phyloP scores from a whole-genome alignment of 1,140 invertebrate genomes.

The Hyles vespertilio region DNA sequence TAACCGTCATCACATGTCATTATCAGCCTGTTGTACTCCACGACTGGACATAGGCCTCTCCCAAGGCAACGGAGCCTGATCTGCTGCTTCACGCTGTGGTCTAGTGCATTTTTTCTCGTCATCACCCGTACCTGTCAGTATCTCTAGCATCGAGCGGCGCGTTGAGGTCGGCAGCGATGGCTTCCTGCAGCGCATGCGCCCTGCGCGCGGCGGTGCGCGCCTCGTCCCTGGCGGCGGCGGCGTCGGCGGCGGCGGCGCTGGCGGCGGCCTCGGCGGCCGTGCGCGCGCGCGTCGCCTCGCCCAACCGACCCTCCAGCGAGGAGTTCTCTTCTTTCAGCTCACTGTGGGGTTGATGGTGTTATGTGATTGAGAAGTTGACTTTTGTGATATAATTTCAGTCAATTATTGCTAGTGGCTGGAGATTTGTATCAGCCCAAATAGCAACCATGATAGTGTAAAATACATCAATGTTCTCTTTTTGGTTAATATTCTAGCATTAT shows the following conservation, averaged over 20 bases:
- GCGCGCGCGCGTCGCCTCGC: constrained; percentile 46
- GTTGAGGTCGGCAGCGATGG: constrained; percentile 65
- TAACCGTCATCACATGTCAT: too few relatives aligned
- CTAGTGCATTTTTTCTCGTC: too few relatives aligned
- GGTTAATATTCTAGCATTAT: too few relatives aligned
- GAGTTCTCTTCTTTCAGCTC: constrained; percentile 67
- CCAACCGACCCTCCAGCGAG: constrained; percentile 41
- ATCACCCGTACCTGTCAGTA: constrained; percentile 52
- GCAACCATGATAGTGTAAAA: neutral
- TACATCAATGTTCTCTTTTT: too few relatives aligned
- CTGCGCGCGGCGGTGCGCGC: constrained; percentile 57
- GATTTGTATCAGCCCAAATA: neutral
- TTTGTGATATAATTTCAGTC: too few relatives aligned
- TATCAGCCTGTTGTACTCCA: too few relatives aligned
- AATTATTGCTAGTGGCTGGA: neutral
- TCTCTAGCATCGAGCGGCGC: constrained; percentile 57
- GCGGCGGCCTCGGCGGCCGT: constrained; percentile 52
- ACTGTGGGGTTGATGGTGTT: constrained; percentile 26
- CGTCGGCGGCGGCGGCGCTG: constrained; percentile 49
- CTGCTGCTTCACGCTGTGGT: too few relatives aligned
- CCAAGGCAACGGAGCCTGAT: too few relatives aligned
- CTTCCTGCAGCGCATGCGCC: constrained; percentile 62
- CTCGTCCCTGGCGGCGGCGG: constrained; percentile 53
- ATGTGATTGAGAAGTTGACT: too few relatives aligned
- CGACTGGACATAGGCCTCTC: too few relatives aligned